A percentile compares a stretch with the other conserved stretches of the same genome.
Evolutionary conservation across 2,888 invertebrate genomes (phyloP).

Genomic region (Stratiomys singularior): DNA sequence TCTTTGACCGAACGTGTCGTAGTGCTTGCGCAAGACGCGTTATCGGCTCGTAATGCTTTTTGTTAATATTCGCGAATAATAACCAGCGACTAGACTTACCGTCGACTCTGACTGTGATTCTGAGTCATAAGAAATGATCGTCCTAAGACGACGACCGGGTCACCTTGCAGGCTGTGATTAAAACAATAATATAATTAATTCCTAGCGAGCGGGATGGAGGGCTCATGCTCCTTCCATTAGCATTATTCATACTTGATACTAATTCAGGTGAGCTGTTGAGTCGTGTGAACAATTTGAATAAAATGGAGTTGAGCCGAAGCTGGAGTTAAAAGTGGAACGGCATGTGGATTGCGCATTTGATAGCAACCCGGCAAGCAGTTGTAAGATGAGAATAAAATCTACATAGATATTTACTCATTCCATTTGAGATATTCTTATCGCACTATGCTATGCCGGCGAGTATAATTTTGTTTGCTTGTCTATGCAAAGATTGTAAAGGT

Average conservation of each 20-base stretch:
- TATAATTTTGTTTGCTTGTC: not conserved
- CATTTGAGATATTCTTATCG: not conserved
- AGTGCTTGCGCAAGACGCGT: not conserved
- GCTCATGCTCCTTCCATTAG: too few relatives aligned
- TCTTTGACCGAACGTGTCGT: not conserved
- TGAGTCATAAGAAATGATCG: not conserved
- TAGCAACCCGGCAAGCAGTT: not conserved
- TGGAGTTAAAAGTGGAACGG: not conserved
- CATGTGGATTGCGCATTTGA: too few relatives aligned
- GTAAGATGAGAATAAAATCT: not conserved
- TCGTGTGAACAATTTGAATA: not conserved
- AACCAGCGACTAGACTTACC: not conserved
- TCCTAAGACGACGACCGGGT: not conserved
- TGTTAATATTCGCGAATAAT: not conserved
- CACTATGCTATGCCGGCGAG: not conserved
- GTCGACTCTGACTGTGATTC: not conserved
- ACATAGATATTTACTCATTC: not conserved
- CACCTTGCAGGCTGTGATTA: conserved; percentile 1
- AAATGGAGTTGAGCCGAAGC: not conserved
- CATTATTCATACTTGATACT: too few relatives aligned
- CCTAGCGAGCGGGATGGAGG: too few relatives aligned
- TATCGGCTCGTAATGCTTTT: not conserved
- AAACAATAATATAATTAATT: not conserved
- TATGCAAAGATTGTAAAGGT: not conserved
- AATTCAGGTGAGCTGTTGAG: not conserved